A percentile compares a stretch with the other conserved stretches of the same genome.
phyloP scores from a whole-genome alignment of 30 jellyfish, hydroid and myxozoan genomes.

The Turritopsis rubra region DNA sequence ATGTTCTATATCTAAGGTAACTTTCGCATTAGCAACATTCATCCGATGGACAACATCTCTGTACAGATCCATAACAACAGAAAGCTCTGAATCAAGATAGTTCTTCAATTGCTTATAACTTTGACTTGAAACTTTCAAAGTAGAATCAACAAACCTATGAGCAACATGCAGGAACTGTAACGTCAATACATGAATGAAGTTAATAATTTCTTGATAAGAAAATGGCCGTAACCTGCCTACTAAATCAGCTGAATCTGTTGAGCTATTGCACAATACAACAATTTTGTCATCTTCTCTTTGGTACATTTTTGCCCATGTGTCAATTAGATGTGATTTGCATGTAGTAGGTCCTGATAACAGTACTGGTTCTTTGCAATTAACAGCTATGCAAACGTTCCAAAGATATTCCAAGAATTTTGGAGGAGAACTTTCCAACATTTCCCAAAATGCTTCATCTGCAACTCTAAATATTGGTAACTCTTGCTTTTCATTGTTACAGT shows the following conservation, averaged over 20 bases:
- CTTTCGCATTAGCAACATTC: neutral
- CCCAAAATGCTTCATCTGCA: constrained; percentile 15
- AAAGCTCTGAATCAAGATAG: neutral
- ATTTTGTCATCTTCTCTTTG: neutral
- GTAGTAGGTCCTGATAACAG: constrained; percentile 19
- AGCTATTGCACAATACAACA: constrained; percentile 4
- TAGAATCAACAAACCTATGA: neutral
- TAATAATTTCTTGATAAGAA: neutral
- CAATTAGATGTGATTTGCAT: constrained; percentile 11
- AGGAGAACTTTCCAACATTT: neutral
- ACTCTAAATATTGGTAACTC: constrained; percentile 8
- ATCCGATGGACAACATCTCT: neutral
- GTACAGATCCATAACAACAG: neutral
- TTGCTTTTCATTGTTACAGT: constrained; percentile 6
- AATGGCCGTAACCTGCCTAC: constrained; percentile 20
- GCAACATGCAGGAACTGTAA: neutral
- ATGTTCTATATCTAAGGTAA: neutral
- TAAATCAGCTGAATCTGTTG: constrained; percentile 26
- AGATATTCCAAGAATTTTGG: neutral
- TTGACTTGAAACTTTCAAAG: neutral
- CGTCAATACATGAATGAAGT: neutral
- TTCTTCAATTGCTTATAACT: neutral
- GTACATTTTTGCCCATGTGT: constrained; percentile 16
- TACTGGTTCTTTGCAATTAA: constrained; percentile 5
- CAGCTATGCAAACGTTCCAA: constrained; percentile 17